phyloP scores from a whole-genome alignment of 2,797 vertebrate genomes.

The Hydrophis major region DNA sequence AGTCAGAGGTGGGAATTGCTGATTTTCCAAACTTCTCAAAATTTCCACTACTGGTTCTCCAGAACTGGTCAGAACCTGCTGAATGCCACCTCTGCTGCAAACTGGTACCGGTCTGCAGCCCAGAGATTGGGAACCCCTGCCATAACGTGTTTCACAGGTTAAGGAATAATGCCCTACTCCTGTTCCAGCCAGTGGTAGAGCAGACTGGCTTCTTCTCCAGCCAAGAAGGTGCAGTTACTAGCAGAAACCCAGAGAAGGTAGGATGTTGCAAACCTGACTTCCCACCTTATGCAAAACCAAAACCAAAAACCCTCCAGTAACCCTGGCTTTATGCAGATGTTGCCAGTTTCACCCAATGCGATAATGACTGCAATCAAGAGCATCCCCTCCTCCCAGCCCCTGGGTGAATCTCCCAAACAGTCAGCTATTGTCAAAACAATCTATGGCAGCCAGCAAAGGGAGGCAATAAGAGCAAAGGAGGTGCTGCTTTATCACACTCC shows the following conservation, averaged over 20 bases:
- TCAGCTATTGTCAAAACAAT: background rate
- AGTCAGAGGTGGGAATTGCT: too few relatives aligned
- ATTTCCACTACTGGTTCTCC: too few relatives aligned
- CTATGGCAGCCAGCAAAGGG: constrained; percentile 32
- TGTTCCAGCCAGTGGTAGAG: background rate
- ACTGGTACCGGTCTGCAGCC: too few relatives aligned
- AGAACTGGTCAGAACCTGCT: too few relatives aligned
- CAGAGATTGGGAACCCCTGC: background rate
- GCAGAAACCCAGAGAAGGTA: background rate
- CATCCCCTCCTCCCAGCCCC: constrained; percentile 18
- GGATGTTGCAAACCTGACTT: constrained; percentile 31
- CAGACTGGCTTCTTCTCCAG: background rate
- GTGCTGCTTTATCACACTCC: background rate
- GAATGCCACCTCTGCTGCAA: too few relatives aligned
- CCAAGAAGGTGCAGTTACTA: background rate
- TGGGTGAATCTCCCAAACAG: constrained; percentile 40
- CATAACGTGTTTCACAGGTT: background rate
- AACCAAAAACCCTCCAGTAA: background rate
- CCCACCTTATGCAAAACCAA: background rate
- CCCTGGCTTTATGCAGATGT: background rate
- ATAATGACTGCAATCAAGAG: background rate
- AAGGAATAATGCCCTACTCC: background rate
- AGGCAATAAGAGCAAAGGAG: background rate
- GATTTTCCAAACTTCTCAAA: too few relatives aligned
- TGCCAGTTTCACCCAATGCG: background rate